These are phyloP conservation scores for Phataginus tetradactyla DNA, from an alignment of 2,797 vertebrate species.

Conservation along the genomic window DNA sequence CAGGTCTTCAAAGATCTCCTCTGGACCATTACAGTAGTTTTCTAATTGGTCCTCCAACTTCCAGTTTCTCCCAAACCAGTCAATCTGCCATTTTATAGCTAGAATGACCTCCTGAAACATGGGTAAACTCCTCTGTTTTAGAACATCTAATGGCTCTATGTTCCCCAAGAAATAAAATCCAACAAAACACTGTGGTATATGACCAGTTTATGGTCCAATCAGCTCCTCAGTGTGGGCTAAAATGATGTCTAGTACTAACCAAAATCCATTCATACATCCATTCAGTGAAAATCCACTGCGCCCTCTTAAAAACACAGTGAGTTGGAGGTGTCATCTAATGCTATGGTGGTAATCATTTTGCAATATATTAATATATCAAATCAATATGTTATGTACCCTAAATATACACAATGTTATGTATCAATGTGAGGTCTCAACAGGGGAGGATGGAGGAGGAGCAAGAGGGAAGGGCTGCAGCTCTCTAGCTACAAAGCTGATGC, in stretches of 20 bases:
- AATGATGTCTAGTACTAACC: background rate
- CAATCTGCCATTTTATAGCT: background rate
- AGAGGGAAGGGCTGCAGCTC: rapidly evolving
- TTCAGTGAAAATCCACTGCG: background rate
- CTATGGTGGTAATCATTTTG: background rate
- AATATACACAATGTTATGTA: background rate
- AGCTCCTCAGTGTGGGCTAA: background rate
- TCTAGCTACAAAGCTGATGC: background rate
- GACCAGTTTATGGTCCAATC: background rate
- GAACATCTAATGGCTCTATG: background rate
- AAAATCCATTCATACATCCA: background rate
- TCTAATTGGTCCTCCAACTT: background rate
- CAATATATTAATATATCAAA: background rate
- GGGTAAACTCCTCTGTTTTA: background rate
- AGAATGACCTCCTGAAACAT: background rate
- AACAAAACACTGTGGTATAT: background rate
- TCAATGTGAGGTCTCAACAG: background rate
- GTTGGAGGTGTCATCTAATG: background rate
- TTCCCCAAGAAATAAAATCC: background rate
- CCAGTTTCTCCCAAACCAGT: background rate
- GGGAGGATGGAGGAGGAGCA: background rate
- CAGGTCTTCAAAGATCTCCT: background rate
- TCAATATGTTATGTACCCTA: background rate
- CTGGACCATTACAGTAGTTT: background rate
- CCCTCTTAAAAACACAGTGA: background rate